phyloP scores from a whole-genome alignment of 2,797 vertebrate species.

The Thamnophis elegans region DNA sequence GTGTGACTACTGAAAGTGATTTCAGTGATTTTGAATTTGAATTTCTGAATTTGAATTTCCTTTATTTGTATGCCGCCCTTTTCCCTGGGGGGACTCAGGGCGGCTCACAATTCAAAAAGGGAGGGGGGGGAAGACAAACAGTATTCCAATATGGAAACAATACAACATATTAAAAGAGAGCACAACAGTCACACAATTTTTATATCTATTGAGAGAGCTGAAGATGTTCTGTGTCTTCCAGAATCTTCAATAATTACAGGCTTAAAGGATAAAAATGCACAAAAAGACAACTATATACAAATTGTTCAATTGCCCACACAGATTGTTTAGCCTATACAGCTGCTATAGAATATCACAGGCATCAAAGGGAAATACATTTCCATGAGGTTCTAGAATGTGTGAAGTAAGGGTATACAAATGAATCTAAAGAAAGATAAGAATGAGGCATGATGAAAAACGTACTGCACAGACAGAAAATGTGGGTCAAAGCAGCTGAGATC shows the following conservation, averaged over 20 bases:
- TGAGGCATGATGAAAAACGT: neutral
- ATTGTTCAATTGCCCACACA: neutral
- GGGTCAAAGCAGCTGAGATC: neutral
- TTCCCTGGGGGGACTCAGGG: too few species aligned
- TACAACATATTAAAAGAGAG: too few species aligned
- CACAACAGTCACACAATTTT: too few species aligned
- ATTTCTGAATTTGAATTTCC: too few species aligned
- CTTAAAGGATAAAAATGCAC: neutral
- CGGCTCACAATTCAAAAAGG: too few species aligned
- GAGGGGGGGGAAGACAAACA: too few species aligned
- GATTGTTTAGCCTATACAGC: neutral
- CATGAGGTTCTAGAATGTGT: neutral
- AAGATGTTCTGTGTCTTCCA: neutral
- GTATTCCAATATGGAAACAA: too few species aligned
- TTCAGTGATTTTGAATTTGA: too few species aligned
- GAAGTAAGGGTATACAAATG: neutral
- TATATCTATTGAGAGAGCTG: neutral
- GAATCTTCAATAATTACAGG: neutral
- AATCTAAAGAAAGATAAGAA: neutral
- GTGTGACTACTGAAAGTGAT: slow-evolving; percentile 7
- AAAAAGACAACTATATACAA: neutral
- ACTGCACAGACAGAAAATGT: neutral
- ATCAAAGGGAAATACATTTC: neutral
- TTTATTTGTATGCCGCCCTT: too few species aligned
- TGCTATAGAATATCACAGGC: neutral